Percentiles rank a stretch among this genome's conserved stretches.
These are phyloP conservation scores for Ochropleura leucogaster DNA, from an alignment of 2,888 invertebrate genomes.

Conservation along the genomic window DNA sequence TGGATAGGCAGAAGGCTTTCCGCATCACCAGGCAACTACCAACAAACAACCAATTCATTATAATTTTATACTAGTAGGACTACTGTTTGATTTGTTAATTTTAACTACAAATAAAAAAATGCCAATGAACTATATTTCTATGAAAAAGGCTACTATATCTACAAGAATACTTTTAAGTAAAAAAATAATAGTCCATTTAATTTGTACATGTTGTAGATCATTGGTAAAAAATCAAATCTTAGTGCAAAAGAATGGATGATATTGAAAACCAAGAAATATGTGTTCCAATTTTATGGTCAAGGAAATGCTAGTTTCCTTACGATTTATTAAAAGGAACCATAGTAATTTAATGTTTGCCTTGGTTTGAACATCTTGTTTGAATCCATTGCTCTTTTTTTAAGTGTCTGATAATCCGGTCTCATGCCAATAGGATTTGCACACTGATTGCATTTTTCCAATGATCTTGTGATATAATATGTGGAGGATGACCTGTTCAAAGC, in stretches of 20 bases:
- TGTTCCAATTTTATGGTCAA: background rate
- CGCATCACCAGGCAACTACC: slow-evolving; percentile 91
- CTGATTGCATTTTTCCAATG: background rate
- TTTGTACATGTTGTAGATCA: background rate
- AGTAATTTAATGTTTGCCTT: background rate
- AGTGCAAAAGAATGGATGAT: slow-evolving; percentile 1
- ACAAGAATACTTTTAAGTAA: slow-evolving; percentile 5
- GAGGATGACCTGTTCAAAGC: background rate
- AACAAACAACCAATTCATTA: slow-evolving; percentile 91
- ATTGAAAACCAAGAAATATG: background rate
- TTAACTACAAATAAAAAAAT: slow-evolving; percentile 75
- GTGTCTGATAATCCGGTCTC: background rate
- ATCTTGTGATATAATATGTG: background rate
- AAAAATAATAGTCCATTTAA: background rate
- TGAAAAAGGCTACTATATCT: slow-evolving; percentile 45
- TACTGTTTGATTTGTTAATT: slow-evolving; percentile 70
- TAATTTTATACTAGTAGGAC: slow-evolving; percentile 78
- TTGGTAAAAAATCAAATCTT: background rate
- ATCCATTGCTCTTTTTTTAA: background rate
- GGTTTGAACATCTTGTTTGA: background rate
- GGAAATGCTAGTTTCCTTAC: background rate
- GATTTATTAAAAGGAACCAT: background rate
- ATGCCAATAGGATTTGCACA: background rate
- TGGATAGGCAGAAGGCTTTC: slow-evolving; percentile 91
- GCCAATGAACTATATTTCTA: slow-evolving; percentile 89